These are phyloP conservation scores for Plestiodon gilberti DNA, from an alignment of 2,113 vertebrate species.

Conservation along the genomic window DNA sequence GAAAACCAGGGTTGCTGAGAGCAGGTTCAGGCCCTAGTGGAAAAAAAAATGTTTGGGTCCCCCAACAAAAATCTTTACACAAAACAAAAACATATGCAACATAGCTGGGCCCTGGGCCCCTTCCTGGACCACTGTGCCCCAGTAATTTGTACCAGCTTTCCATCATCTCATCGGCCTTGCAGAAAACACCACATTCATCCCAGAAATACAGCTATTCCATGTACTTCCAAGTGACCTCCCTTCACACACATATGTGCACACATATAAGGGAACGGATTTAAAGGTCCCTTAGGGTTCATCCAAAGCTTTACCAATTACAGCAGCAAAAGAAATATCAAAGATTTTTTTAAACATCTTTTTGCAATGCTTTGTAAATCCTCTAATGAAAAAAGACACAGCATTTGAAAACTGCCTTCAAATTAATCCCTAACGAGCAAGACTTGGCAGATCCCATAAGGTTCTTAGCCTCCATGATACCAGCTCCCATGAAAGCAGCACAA, in stretches of 20 bases:
- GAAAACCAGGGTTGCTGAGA: too few species aligned
- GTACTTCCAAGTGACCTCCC: neutral
- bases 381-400: neutral
- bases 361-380: neutral
- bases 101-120: too few species aligned
- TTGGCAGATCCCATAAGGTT: neutral
- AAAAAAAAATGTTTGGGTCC: neutral
- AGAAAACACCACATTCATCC: neutral
- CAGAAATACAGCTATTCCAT: neutral
- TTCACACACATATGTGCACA: neutral
- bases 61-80: too few species aligned
- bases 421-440: conserved; percentile 1
- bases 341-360: neutral
- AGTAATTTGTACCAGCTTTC: too few species aligned
- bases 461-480: neutral
- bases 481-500: neutral
- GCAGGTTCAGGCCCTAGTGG: neutral
- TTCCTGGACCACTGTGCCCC: too few species aligned
- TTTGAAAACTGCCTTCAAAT: conserved; percentile 8
- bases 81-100: too few species aligned
- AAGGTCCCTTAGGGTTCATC: neutral
- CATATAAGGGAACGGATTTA: neutral
- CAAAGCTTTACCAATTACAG: neutral
- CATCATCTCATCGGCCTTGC: too few species aligned
- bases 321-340: neutral